phyloP scores from a whole-genome alignment of 2,113 vertebrate genomes.

The Numida meleagris region DNA sequence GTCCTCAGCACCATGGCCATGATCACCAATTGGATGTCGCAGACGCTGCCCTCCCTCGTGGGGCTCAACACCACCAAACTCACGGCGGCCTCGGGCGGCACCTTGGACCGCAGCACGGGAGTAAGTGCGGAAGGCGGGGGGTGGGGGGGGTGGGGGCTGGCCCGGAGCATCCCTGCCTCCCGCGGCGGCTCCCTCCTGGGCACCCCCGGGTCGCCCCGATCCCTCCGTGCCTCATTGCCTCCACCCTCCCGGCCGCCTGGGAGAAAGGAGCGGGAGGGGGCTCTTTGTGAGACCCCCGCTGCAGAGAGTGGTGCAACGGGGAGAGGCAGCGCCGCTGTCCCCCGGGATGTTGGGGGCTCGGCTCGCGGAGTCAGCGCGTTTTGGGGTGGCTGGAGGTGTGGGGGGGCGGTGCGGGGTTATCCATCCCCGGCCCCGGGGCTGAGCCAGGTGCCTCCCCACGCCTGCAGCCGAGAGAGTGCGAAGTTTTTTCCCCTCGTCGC shows the following conservation, averaged over 20 bases:
- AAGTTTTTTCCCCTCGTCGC: background rate
- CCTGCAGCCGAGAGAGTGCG: background rate
- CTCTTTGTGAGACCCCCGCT: too few species aligned
- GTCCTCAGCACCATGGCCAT: conserved; percentile 99
- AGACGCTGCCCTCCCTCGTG: conserved; percentile 95
- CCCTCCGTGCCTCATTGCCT: background rate
- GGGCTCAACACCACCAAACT: conserved; percentile 95
- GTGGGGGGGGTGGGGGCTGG: background rate
- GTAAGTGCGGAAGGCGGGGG: conserved; percentile 80
- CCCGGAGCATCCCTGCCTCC: background rate
- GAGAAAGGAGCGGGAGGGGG: too few species aligned
- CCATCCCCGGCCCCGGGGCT: accelerated
- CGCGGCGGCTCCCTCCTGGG: background rate
- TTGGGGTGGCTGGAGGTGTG: background rate
- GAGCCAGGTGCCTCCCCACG: accelerated
- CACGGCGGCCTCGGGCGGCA: conserved; percentile 88
- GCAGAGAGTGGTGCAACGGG: background rate
- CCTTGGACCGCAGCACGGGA: conserved; percentile 91
- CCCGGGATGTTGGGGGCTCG: background rate
- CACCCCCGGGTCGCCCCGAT: background rate
- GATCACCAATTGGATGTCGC: conserved; percentile 99
- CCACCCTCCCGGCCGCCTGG: background rate
- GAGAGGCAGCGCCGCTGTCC: background rate
- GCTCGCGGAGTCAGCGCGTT: background rate
- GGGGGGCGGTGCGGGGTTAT: background rate